These are phyloP conservation scores for Calameuta filiformis DNA, from an alignment of 2,888 invertebrate species.

Conservation along the genomic window DNA sequence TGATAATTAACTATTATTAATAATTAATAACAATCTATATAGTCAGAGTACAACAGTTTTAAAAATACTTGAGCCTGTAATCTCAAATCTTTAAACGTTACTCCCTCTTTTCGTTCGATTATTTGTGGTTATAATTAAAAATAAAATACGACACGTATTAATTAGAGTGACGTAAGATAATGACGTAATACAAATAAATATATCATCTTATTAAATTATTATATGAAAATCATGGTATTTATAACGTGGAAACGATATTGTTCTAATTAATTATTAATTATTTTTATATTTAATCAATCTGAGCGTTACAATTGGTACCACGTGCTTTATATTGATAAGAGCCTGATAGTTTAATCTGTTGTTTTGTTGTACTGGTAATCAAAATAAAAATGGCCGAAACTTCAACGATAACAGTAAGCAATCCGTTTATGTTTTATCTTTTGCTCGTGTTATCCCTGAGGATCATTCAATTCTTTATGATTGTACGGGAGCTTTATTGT, in stretches of 20 bases:
- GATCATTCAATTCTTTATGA: not conserved
- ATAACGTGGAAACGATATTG: not conserved
- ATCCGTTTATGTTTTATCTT: not conserved
- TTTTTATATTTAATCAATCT: not conserved
- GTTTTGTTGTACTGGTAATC: not conserved
- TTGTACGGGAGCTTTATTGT: constrained; percentile 1
- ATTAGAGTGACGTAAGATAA: not conserved
- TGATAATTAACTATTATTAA: not conserved
- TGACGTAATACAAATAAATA: not conserved
- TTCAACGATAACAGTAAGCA: not conserved
- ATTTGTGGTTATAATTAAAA: not conserved
- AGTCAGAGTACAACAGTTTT: not conserved
- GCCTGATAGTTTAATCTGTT: not conserved
- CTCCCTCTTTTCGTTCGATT: not conserved
- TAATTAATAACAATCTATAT: not conserved
- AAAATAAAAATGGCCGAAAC: not conserved
- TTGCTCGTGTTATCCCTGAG: not conserved
- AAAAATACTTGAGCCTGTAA: not conserved
- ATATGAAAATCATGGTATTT: not conserved
- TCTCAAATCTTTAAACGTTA: not conserved
- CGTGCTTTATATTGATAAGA: not conserved
- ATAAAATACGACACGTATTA: not conserved
- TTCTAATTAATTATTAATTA: not conserved
- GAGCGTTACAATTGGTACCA: not conserved
- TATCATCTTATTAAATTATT: not conserved